A percentile compares a stretch with the other conserved stretches of the same genome.
Evolutionary conservation across 1,140 invertebrate genomes (phyloP).

Genomic region (Lepeophtheirus salmonis): DNA sequence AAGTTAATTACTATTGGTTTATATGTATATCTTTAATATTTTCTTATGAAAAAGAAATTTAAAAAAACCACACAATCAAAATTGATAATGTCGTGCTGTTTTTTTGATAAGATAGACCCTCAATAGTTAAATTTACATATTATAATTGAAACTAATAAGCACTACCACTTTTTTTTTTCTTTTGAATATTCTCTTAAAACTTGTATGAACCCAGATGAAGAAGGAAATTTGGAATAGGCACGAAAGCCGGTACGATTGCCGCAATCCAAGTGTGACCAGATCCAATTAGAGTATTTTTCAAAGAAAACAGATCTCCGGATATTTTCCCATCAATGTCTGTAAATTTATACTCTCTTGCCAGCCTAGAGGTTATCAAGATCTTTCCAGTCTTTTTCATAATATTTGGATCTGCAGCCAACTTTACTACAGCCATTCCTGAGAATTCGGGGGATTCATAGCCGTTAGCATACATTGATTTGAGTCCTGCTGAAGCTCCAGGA

Average conservation of each 20-base stretch:
- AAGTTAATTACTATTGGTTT: too few relatives aligned
- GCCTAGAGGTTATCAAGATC: constrained; percentile 3
- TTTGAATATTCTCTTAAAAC: too few relatives aligned
- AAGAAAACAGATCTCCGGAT: not conserved
- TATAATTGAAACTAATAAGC: too few relatives aligned
- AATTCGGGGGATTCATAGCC: constrained; percentile 2
- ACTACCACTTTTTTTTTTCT: too few relatives aligned
- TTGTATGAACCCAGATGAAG: not conserved
- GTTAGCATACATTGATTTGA: not conserved
- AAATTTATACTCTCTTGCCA: constrained; percentile 13
- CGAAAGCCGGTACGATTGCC: not conserved
- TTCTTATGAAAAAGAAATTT: too few relatives aligned
- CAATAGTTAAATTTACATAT: too few relatives aligned
- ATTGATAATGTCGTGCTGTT: too few relatives aligned
- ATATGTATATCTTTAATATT: too few relatives aligned
- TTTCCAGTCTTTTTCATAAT: constrained; percentile 9
- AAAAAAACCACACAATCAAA: too few relatives aligned
- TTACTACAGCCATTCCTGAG: constrained; percentile 1
- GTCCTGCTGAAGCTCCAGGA: not conserved
- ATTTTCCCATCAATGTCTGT: constrained; percentile 13
- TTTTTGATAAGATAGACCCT: too few relatives aligned
- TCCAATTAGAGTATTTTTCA: not conserved
- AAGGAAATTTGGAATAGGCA: not conserved
- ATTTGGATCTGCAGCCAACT: constrained; percentile 7
- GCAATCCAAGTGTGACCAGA: constrained; percentile 2